Percentiles rank a stretch among this genome's conserved stretches.
These are phyloP conservation scores for Phainopepla nitens DNA, from an alignment of 2,113 vertebrate genomes.

Conservation along the genomic window DNA sequence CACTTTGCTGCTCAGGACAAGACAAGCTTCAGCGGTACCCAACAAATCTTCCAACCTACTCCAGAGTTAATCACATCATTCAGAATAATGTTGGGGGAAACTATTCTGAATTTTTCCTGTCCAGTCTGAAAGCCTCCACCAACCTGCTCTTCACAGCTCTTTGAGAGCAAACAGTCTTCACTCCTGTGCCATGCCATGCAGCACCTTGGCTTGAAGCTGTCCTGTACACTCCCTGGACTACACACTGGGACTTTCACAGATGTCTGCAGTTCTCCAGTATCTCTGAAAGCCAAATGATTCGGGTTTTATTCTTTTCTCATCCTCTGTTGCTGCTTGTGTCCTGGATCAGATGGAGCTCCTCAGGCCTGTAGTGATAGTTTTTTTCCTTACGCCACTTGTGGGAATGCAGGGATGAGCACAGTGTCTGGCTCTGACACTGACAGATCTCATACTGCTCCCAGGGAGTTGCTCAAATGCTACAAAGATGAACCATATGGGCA, in stretches of 20 bases:
- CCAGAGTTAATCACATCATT: background rate
- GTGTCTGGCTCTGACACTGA: constrained; percentile 69
- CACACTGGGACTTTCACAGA: background rate
- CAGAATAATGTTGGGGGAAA: background rate
- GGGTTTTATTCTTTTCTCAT: background rate
- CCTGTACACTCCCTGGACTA: background rate
- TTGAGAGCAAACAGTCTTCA: background rate
- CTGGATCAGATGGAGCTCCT: background rate
- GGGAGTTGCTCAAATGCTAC: constrained; percentile 73
- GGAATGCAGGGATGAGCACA: background rate
- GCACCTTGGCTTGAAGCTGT: background rate
- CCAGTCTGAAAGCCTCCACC: background rate
- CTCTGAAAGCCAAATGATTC: background rate
- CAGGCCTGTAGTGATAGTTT: background rate
- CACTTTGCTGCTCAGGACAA: background rate
- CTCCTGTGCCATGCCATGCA: background rate
- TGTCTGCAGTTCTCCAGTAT: background rate
- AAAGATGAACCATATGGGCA: constrained; percentile 80
- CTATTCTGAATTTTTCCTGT: background rate
- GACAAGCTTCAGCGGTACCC: background rate
- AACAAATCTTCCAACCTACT: background rate
- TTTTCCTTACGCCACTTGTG: background rate
- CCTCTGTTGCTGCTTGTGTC: background rate
- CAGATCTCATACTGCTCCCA: constrained; percentile 68
- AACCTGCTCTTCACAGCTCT: background rate